Evolutionary conservation across 2,113 vertebrate genomes (phyloP), one percentile per base, ranked within the genome.

Genomic region (Chrysemys picta): DNA sequence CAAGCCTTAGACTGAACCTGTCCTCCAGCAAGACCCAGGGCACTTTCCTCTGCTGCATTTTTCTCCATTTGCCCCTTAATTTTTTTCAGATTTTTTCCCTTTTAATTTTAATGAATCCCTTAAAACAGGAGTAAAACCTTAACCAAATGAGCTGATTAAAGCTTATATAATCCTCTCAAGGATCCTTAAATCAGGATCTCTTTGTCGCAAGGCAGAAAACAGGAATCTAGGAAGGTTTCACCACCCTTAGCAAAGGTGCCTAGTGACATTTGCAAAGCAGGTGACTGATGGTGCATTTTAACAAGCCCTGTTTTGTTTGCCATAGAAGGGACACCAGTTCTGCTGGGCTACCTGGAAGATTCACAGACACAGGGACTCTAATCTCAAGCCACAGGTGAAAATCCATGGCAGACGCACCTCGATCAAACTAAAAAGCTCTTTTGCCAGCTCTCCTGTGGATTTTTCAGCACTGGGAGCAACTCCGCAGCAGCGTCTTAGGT

Each of bases 111-210:
- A 65, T 62, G 75, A 76, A 72, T 69, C 89, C 62, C 76, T 80
- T 50, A 42, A 88, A 80, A 80, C 72, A 49, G 27, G 72, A 47
- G 85, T 94, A 72, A 85, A 91, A 91, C 86, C 62, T 94, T 89
- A 94, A 89, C 93, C 38, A 22, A 78, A 53, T 45, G 76, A 88
- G 81, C 82, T 49, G 81, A 53, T 91, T 91, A 59, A 31, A 42
- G 59, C 14, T 94, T 85, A 65, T 80, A 91, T 94, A 91, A 92
- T 88, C 91, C 81, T 49, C 45, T 38, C 80, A 56, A 75, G 47
- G n/a, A 47, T 7, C 10, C 25, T 8, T 75, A 59, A 31, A 52
- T 54, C 4, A 52, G 91, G 88, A 84, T 69, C 22, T 78, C 84
- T 89, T 90, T 11, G 82, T 82, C 35, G 42, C 29, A 72, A 69